Base-by-base conservation (phyloP, 2,113 vertebrate species). In the Caranx ignobilis region DNA sequence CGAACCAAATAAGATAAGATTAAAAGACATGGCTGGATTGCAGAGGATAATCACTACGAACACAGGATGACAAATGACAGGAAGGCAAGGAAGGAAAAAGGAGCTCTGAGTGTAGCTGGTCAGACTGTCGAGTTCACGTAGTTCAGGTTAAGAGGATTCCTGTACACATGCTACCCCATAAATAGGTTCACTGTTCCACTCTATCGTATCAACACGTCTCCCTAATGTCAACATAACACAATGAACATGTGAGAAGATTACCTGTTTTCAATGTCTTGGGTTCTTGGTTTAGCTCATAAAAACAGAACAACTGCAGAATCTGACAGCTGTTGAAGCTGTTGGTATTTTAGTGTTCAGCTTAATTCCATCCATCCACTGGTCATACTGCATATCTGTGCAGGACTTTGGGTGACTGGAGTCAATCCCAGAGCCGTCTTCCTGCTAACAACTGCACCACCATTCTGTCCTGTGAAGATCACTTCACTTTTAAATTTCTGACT, bases 121-220 rank as follows among this genome's bases (percentile, higher is more conserved):
- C 75, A 43, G 3, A 15, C 31, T 18, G 12, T 56, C n/a, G 57
- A 39, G 34, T 37, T n/a, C 31, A 39, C 13, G 5, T 26, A 1
- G 3, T 15, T 32, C 12, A 15, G 21, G 21, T n/a, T 19, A 16
- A 26, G 19, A 26, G 2, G 3, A 18, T 12, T 32, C 4, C 31
- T 48, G 19, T 50, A 19, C 9, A 54, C 11, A 47, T 67, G 43
- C 9, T 35, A 1, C 18, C 15, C 10, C 16, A 41, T 41, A 26
- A 26, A 26, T 6, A 71, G 34, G 12, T n/a, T 47, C 12, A 19
- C 8, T 37, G 7, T 26, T 18, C 12, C 31, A 72, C 41, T 5
- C n/a, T 55, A 69, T 35, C 13, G 74, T 11, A 70, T 71, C 31
- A 60, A 39, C 54, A 65, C 19, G 15, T 66, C 39, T 65, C 43